Evolutionary conservation across 2,797 vertebrate species (phyloP).

Genomic region (Falco cherrug): DNA sequence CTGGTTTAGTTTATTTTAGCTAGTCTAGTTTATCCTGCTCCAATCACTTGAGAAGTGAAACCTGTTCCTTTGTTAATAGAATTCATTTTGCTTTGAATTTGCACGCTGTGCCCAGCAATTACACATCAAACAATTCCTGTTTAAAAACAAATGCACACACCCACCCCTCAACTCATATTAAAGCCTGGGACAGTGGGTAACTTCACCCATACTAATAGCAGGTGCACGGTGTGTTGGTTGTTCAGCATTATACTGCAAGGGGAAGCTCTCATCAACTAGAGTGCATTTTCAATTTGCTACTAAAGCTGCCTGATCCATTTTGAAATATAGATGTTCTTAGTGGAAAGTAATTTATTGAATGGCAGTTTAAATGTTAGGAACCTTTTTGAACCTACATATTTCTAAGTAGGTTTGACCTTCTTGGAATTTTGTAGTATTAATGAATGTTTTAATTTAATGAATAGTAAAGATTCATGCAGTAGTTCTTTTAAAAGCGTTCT

Average conservation of each 20-base stretch:
- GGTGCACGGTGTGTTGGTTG: not conserved
- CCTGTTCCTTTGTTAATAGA: not conserved
- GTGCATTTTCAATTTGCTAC: not conserved
- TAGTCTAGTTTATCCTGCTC: not conserved
- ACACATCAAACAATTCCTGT: not conserved
- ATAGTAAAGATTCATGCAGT: not conserved
- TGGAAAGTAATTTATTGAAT: constrained; percentile 1
- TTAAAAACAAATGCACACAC: not conserved
- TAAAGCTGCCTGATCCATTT: not conserved
- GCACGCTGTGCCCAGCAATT: not conserved
- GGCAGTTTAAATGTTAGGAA: not conserved
- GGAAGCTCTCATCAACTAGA: constrained; percentile 10
- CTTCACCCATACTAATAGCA: not conserved
- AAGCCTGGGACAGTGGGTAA: not conserved
- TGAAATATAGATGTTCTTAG: not conserved
- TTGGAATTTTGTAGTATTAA: not conserved
- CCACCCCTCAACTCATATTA: not conserved
- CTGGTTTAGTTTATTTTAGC: not conserved
- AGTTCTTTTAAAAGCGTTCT: not conserved
- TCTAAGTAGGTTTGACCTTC: not conserved
- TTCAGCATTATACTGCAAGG: not conserved
- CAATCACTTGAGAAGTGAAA: not conserved
- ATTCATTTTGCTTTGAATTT: not conserved
- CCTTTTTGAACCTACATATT: not conserved
- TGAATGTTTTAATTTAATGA: not conserved